Percentiles rank a stretch among this genome's conserved stretches.
These are phyloP conservation scores for Drosophila siamana DNA, from an alignment of 2,888 invertebrate species.

Conservation along the genomic window DNA sequence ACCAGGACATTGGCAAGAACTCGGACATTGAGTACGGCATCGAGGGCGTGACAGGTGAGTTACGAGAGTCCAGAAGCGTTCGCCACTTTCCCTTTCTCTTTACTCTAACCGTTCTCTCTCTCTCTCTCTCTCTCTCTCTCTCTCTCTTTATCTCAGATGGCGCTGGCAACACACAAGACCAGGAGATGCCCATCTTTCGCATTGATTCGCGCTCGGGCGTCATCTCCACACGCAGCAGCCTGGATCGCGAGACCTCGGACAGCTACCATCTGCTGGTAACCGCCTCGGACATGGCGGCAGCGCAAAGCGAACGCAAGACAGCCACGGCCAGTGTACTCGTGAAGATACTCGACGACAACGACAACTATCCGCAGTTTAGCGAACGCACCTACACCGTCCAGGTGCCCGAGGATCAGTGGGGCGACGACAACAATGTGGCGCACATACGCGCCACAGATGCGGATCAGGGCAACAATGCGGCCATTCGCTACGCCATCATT, in stretches of 20 bases:
- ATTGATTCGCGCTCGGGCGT: slow-evolving; percentile 95
- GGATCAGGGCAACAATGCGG: slow-evolving; percentile 96
- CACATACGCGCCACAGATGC: slow-evolving; percentile 95
- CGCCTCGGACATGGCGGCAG: slow-evolving; percentile 94
- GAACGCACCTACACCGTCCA: slow-evolving; percentile 95
- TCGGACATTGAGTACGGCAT: slow-evolving; percentile 94
- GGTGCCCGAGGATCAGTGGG: slow-evolving; percentile 95
- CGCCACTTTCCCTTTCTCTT: not conserved
- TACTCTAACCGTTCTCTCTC: not conserved
- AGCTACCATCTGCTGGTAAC: slow-evolving; percentile 93
- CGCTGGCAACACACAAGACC: slow-evolving; percentile 87
- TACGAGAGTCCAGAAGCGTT: not conserved
- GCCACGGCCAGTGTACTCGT: slow-evolving; percentile 94
- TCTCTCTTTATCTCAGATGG: slow-evolving; percentile 85
- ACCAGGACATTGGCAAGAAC: slow-evolving; percentile 96
- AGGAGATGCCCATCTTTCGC: slow-evolving; percentile 92
- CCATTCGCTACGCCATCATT: slow-evolving; percentile 96
- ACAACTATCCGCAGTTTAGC: slow-evolving; percentile 97
- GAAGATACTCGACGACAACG: slow-evolving; percentile 94
- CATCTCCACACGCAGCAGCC: slow-evolving; percentile 91
- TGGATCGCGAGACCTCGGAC: slow-evolving; percentile 95
- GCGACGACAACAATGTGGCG: slow-evolving; percentile 92
- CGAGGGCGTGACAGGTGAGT: slow-evolving; percentile 88
- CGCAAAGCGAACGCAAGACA: slow-evolving; percentile 91
- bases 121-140: not conserved